Base-by-base conservation (phyloP, 2,113 vertebrate genomes). In the Lipophrys pholis region DNA sequence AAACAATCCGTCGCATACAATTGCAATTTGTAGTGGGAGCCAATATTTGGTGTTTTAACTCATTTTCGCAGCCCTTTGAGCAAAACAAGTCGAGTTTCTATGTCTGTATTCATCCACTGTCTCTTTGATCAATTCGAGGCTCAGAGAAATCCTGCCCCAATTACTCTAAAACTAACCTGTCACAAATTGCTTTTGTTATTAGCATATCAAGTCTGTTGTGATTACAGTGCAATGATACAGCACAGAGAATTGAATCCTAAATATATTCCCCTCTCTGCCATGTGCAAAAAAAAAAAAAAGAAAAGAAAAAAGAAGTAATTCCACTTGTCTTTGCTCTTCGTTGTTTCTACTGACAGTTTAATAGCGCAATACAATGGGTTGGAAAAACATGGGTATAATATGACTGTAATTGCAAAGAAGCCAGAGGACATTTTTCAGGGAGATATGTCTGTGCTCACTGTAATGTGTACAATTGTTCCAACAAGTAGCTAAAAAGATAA, bases 121-220 rank as follows among this genome's bases (percentile, higher is more conserved):
- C 15, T 54, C 65, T 85, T 87, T 87, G 78, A 88, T 88, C 73
- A 68, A 36, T 71, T 82, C 30, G 66, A 50, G 51, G 65, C 80
- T 71, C 53, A 58, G 51, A 68, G 51, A 79, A 82, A 86, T 76
- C 61, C 48, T 14, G 41, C 63, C 64, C 55, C 74, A 86, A 78
- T 69, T 78, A 71, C 58, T 86, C 39, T 62, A 68, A 83, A 81
- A 81, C 65, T 48, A 78, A 81, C 80, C 80, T 82, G 76, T 71
- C 75, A 82, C 66, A 73, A 80, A 83, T 73, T 60, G 58, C 70
- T 73, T 83, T 61, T 75, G 62, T 74, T 70, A 79, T 75, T 76
- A 77, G 64, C 84, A 75, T 73, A 80, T 76, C 51, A 48, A 83
- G 66, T 55, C 69, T 1, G 30, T 59, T 63, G 16, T 68, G 78